These are phyloP conservation scores for Actinia tenebrosa DNA, from an alignment of 64 coral and sea anemone species.

Conservation along the genomic window DNA sequence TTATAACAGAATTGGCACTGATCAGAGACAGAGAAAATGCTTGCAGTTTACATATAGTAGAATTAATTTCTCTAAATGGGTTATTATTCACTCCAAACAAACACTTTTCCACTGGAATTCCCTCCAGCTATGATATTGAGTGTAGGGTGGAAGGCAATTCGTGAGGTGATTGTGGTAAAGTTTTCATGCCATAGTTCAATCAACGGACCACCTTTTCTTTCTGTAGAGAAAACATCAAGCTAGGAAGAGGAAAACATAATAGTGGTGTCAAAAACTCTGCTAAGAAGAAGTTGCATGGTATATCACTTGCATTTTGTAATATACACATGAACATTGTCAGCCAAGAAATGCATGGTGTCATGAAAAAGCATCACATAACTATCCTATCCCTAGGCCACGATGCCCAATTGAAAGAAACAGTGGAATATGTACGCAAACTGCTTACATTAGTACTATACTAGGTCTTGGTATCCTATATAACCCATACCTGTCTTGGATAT, in stretches of 20 bases:
- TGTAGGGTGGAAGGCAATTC: conserved; percentile 82
- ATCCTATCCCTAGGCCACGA: too few species aligned
- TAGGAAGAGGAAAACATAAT: conserved; percentile 11
- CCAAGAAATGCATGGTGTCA: too few species aligned
- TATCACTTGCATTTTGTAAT: too few species aligned
- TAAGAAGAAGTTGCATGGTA: too few species aligned
- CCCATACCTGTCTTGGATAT: conserved; percentile 41
- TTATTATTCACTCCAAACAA: conserved; percentile 51
- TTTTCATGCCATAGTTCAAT: conserved; percentile 63
- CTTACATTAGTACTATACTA: background rate
- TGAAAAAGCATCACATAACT: too few species aligned
- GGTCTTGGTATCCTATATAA: background rate
- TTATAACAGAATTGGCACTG: too few species aligned
- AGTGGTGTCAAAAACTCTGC: too few species aligned
- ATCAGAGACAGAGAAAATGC: too few species aligned
- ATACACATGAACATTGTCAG: too few species aligned
- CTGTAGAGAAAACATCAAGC: conserved; percentile 80
- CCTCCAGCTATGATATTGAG: conserved; percentile 80
- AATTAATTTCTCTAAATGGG: background rate
- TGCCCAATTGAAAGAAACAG: too few species aligned
- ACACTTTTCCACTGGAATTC: conserved; percentile 96
- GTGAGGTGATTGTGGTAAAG: conserved; percentile 76
- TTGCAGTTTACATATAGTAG: background rate
- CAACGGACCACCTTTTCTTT: conserved; percentile 26
- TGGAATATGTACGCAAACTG: too few species aligned